Base-by-base conservation (phyloP, 2,888 invertebrate species). In the Elegia similella region DNA sequence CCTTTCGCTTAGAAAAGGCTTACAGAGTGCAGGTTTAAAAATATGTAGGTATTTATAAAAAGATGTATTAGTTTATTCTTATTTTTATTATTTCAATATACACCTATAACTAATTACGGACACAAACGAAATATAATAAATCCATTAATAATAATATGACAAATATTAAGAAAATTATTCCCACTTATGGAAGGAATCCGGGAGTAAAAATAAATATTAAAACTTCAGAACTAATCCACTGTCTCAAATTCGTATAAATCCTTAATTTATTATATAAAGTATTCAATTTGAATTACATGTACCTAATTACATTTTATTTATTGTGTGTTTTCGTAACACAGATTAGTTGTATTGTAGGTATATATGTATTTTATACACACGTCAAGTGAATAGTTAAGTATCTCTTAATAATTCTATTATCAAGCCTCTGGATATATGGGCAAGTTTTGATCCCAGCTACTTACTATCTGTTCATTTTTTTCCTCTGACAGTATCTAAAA, bases 31-130 rank as follows among this genome's bases (percentile, higher is more conserved):
- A 23, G 23, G 23, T 23, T 5, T 23, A 23, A 23, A 23, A 5
- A 23, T 38, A 12, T n/a, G 2, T n/a, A 12, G 12, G 10, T 34
- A 34, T 12, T 38, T n/a, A 47, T 34, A 34, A 53, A 61, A 66
- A 60, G 63, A 59, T 70, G 64, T 55, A 12, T 56, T 56, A 65
- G 61, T 73, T 75, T 78, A 70, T 74, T 81, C 84, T 84, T 78
- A 80, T 71, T 81, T 88, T 87, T 88, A 86, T 88, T 88, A 82
- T 80, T 82, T 84, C 79, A 88, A 87, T 88, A 88, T 88, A 88
- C 88, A 88, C 88, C 87, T 88, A 88, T 77, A 77, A 72, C 86
- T 88, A 88, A 80, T 82, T 86, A 82, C 77, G 80, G 82, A 86
- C 81, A 84, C 78, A 81, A 80, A 82, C 72, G 76, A 83, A 80